A percentile compares a stretch with the other conserved stretches of the same genome.
These are phyloP conservation scores for Saccostrea glomerata DNA, from an alignment of 1,140 invertebrate species.

Conservation along the genomic window DNA sequence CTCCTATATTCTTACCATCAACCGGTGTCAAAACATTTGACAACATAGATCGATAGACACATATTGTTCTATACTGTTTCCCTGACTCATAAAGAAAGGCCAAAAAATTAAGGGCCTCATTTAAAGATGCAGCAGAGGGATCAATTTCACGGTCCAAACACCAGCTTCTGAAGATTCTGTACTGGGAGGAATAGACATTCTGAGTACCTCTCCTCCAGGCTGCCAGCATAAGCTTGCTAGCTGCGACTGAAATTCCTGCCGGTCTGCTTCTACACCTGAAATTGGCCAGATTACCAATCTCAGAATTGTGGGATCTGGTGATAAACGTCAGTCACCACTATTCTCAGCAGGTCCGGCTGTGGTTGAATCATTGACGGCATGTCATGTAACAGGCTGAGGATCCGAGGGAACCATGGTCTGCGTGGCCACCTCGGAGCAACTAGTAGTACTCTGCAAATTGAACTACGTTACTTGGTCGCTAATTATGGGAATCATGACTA, in stretches of 20 bases:
- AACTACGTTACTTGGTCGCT: background rate
- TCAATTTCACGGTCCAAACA: background rate
- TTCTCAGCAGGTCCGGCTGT: background rate
- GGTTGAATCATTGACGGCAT: background rate
- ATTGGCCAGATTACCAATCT: constrained; percentile 26
- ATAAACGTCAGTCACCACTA: background rate
- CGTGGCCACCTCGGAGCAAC: constrained; percentile 6
- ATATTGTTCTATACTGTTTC: constrained; percentile 33
- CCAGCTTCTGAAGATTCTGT: constrained; percentile 14
- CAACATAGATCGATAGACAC: constrained; percentile 39
- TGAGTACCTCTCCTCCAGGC: background rate
- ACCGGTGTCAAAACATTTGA: constrained; percentile 37
- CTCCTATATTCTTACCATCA: constrained; percentile 10
- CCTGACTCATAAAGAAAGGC: background rate
- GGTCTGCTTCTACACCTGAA: background rate
- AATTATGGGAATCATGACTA: background rate
- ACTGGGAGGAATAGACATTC: background rate
- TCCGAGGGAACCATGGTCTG: constrained; percentile 8
- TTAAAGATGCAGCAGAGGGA: background rate
- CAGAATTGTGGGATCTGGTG: background rate
- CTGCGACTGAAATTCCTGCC: background rate
- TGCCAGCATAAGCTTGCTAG: background rate
- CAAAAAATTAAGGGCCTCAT: background rate
- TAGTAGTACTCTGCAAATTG: background rate
- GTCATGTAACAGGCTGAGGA: background rate